phyloP scores from a whole-genome alignment of 2,113 vertebrate genomes.

The Periophthalmodon schlosseri region DNA sequence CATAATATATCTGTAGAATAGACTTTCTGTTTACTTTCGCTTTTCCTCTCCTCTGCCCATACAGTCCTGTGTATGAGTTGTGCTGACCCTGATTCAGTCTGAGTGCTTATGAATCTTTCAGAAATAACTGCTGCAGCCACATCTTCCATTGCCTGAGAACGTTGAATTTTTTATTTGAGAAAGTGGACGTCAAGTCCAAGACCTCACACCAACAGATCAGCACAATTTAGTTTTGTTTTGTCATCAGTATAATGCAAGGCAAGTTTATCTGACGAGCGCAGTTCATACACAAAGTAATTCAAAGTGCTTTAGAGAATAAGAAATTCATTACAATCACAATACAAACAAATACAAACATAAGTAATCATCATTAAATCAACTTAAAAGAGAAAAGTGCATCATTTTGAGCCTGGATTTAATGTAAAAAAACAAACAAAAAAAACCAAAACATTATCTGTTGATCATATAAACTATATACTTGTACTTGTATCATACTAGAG shows the following conservation, averaged over 20 bases:
- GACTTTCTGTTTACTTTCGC: neutral
- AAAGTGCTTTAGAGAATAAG: too few relatives aligned
- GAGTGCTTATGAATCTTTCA: constrained; percentile 74
- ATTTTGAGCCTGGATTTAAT: too few relatives aligned
- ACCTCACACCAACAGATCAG: constrained; percentile 13
- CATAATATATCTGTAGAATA: neutral
- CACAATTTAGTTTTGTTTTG: neutral
- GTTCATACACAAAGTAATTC: too few relatives aligned
- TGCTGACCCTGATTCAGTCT: constrained; percentile 54
- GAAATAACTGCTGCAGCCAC: constrained; percentile 49
- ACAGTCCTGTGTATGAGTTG: neutral
- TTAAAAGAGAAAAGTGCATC: too few relatives aligned
- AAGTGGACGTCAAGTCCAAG: constrained; percentile 2
- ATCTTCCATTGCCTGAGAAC: constrained; percentile 48
- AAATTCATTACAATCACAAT: too few relatives aligned
- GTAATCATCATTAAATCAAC: too few relatives aligned
- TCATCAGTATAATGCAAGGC: too few relatives aligned
- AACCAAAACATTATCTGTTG: too few relatives aligned
- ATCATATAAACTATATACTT: too few relatives aligned
- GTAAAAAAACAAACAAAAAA: too few relatives aligned
- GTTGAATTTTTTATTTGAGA: constrained; percentile 66
- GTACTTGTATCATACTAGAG: constrained; percentile 5
- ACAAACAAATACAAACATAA: too few relatives aligned
- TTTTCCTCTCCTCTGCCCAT: neutral
- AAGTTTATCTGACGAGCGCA: too few relatives aligned